Conservation (phyloP, 2,888 invertebrate genomes). For the Spodoptera littoralis region DNA sequence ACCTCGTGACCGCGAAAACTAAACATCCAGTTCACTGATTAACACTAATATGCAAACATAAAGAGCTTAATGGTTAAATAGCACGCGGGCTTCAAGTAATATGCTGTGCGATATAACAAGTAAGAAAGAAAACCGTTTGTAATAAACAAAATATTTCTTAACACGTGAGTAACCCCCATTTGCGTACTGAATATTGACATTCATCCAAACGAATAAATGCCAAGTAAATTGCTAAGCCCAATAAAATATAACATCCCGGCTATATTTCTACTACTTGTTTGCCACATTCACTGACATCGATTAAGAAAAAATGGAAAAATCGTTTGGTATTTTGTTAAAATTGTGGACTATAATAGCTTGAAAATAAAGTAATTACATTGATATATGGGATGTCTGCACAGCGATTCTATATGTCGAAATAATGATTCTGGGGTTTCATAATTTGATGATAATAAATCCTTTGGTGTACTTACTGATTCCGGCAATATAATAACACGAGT, state of each 20-base stretch:
- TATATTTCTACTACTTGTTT: conserved; percentile 2
- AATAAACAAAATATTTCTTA: background rate
- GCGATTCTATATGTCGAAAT: conserved; percentile 38
- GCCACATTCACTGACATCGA: conserved; percentile 7
- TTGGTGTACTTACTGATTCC: conserved; percentile 13
- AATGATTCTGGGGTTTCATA: conserved; percentile 35
- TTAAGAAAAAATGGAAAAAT: no score
- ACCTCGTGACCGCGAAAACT: conserved; percentile 4
- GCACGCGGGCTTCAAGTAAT: conserved; percentile 4
- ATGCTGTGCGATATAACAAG: conserved; percentile 45
- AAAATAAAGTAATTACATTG: conserved; percentile 17
- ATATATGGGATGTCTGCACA: conserved; percentile 45
- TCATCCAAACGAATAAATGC: background rate
- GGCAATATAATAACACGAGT: conserved; percentile 27
- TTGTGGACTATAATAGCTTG: no score
- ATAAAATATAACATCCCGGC: conserved; percentile 7
- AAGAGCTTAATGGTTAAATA: background rate
- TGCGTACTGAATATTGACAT: background rate
- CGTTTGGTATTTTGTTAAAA: no score
- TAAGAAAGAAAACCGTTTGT: conserved; percentile 1
- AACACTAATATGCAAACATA: conserved; percentile 9
- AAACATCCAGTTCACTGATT: conserved; percentile 12
- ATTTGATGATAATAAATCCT: conserved; percentile 18
- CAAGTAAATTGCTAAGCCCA: conserved; percentile 4
- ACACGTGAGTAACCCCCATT: no score